Evolutionary conservation across 2,113 vertebrate genomes (phyloP), one percentile per base, ranked within the genome.

Genomic region (Rhombomys opimus): DNA sequence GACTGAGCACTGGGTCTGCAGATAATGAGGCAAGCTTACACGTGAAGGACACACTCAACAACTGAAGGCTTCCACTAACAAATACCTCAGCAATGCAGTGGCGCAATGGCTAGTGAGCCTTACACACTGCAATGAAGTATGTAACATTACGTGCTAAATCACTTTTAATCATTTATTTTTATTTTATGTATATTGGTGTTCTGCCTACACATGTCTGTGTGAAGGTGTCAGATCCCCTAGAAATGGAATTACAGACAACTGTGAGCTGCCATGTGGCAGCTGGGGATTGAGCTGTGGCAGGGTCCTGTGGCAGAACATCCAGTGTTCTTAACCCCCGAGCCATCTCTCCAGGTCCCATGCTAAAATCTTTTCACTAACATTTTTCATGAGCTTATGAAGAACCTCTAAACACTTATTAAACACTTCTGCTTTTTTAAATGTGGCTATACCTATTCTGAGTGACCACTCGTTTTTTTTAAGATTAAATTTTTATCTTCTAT

Each of bases 31-130:
- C 38, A 3, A 90, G 67, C 14, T 84, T 17, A 52, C 5, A 41
- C 27, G 50, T 90, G 65, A 25, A 94, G 81, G 89, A 89, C 32
- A 90, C 3, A 81, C 11, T 93, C 63, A 80, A 92, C 84, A 25
- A 72, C 14, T 85, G 38, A 0, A 63, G 8, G 6, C 63, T 13
- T 65, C 70, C 41, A 84, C 22, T 72, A 87, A 10, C 68, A 85
- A 89, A 92, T 61, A 27, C 10, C 61, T 32, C 80, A 68, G 50
- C 35, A 88, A 87, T 65, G 41, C 35, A 89, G 13, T 63, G n/a
- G 63, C 27, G 20, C 20, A 94, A 32, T 14, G 25, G 88, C 30
- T 46, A 80, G 68, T 80, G 70, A 87, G 22, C 78, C 20, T 95
- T 88, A 91, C 4, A 89, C 41, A 75, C 20, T 32, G 7, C 50